These are phyloP conservation scores for Danaus plexippus DNA, from an alignment of 1,140 invertebrate species.

Conservation along the genomic window DNA sequence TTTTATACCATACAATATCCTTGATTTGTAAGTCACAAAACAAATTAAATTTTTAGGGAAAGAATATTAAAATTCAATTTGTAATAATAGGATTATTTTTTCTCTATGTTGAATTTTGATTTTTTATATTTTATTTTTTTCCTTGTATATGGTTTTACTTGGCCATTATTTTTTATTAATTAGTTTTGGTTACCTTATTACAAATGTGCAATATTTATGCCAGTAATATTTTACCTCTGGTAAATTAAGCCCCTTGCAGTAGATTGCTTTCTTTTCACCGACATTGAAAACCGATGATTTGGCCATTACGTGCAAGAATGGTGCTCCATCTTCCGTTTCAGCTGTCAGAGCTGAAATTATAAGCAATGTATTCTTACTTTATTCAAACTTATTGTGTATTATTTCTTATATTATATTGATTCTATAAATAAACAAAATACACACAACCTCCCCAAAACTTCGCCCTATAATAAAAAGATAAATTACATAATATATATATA, in stretches of 20 bases:
- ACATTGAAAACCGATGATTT: slow-evolving; percentile 48
- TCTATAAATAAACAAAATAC: too few species aligned
- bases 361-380: too few species aligned
- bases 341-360: slow-evolving; percentile 37
- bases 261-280: slow-evolving; percentile 51
- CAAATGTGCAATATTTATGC: too few species aligned
- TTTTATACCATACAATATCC: too few species aligned
- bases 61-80: neutral
- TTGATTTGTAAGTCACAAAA: too few species aligned
- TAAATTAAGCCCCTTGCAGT: slow-evolving; percentile 51
- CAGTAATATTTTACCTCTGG: slow-evolving; percentile 19
- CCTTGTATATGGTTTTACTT: neutral
- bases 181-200: neutral
- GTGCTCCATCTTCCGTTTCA: slow-evolving; percentile 33
- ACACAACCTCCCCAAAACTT: too few species aligned
- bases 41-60: too few species aligned
- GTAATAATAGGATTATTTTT: slow-evolving; percentile 4
- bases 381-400: too few species aligned
- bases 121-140: slow-evolving; percentile 1
- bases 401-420: too few species aligned
- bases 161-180: neutral
- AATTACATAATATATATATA: too few species aligned
- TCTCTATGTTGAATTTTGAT: neutral
- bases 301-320: slow-evolving; percentile 41
- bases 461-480: too few species aligned